These are phyloP conservation scores for Penaeus indicus DNA, from an alignment of 1,140 invertebrate species.

Conservation along the genomic window DNA sequence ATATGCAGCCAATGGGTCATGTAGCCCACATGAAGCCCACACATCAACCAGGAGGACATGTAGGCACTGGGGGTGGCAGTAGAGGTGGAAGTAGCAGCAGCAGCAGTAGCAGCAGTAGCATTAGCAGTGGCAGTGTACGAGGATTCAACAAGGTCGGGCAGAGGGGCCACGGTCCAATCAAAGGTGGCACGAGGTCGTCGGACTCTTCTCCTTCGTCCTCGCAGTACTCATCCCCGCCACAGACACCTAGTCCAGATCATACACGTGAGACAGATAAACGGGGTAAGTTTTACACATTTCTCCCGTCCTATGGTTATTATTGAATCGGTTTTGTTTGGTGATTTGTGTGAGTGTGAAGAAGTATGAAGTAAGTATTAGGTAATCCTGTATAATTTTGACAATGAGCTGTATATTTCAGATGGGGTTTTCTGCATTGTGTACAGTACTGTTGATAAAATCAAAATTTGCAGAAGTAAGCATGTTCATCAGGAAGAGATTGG, in stretches of 20 bases:
- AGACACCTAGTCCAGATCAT: constrained; percentile 66
- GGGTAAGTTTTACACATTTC: constrained; percentile 28
- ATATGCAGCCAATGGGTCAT: constrained; percentile 29
- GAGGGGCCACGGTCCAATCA: constrained; percentile 34
- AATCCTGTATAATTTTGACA: too few relatives aligned
- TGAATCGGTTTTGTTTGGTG: not conserved
- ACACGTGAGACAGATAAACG: constrained; percentile 54
- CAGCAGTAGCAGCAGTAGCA: constrained; percentile 63
- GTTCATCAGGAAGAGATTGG: too few relatives aligned
- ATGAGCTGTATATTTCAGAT: too few relatives aligned
- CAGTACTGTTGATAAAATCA: too few relatives aligned
- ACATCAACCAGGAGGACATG: constrained; percentile 25
- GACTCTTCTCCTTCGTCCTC: constrained; percentile 66
- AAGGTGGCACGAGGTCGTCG: constrained; percentile 46
- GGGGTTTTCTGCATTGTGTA: too few relatives aligned
- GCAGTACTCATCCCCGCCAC: constrained; percentile 66
- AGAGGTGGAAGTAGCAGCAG: constrained; percentile 60
- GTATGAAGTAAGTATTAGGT: too few relatives aligned
- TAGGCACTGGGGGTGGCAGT: constrained; percentile 49
- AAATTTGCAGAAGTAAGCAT: too few relatives aligned
- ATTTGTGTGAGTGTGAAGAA: too few relatives aligned
- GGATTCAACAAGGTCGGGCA: constrained; percentile 49
- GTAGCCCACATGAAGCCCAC: constrained; percentile 36
- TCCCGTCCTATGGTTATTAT: not conserved
- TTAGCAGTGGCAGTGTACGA: constrained; percentile 50